These are phyloP conservation scores for Alouatta palliata DNA, from an alignment of 2,113 vertebrate species.

Conservation along the genomic window DNA sequence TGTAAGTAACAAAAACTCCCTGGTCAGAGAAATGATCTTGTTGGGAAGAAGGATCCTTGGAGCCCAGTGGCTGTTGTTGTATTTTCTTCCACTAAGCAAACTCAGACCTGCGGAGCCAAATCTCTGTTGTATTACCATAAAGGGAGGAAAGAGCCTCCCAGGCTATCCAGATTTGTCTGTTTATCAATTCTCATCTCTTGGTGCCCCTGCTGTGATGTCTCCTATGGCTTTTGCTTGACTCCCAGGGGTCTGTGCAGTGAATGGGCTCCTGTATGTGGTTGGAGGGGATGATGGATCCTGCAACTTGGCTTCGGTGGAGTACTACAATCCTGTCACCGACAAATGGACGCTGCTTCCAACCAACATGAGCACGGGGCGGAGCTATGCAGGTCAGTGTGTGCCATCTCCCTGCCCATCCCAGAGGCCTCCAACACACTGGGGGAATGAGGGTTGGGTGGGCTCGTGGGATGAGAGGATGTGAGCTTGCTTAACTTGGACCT, in stretches of 20 bases:
- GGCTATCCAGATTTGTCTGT: not conserved
- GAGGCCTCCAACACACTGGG: not conserved
- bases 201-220: not conserved
- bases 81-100: not conserved
- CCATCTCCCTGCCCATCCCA: rapidly evolving
- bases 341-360: slow-evolving; percentile 96
- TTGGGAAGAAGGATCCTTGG: not conserved
- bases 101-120: not conserved
- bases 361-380: slow-evolving; percentile 97
- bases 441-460: rapidly evolving
- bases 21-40: not conserved
- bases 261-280: slow-evolving; percentile 95
- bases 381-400: slow-evolving; percentile 90
- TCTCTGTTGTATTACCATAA: not conserved
- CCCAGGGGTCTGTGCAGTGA: slow-evolving; percentile 95
- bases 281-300: slow-evolving; percentile 97
- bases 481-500: not conserved
- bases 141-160: not conserved
- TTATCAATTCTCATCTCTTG: rapidly evolving
- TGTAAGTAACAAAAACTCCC: not conserved
- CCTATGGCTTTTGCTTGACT: slow-evolving; percentile 25
- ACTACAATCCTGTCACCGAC: slow-evolving; percentile 94
- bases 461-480: not conserved
- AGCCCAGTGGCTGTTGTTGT: not conserved
- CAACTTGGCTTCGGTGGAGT: slow-evolving; percentile 96